A percentile compares a stretch with the other conserved stretches of the same genome.
phyloP scores from a whole-genome alignment of 2,113 vertebrate species.

The Corythornis cristatus region DNA sequence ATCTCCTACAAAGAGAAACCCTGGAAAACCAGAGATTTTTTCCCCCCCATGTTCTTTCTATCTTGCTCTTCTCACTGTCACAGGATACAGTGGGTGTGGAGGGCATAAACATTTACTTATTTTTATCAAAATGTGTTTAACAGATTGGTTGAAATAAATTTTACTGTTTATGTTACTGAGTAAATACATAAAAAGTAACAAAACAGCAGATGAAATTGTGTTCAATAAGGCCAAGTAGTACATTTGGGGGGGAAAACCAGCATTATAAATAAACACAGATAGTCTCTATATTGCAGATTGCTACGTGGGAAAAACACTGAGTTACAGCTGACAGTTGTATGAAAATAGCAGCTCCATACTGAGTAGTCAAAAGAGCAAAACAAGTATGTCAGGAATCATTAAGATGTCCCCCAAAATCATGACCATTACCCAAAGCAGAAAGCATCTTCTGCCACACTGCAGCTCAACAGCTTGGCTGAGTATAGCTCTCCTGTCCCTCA shows the following conservation, averaged over 20 bases:
- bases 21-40: background rate
- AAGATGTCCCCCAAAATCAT: background rate
- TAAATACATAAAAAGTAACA: background rate
- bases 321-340: background rate
- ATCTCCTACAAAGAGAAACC: background rate
- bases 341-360: background rate
- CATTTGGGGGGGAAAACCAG: background rate
- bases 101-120: background rate
- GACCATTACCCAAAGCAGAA: background rate
- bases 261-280: background rate
- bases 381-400: background rate
- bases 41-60: background rate
- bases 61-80: background rate
- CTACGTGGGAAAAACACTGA: background rate
- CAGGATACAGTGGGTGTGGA: background rate
- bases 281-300: background rate
- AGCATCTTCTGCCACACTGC: background rate
- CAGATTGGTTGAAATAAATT: background rate
- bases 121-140: background rate
- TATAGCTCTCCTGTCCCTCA: background rate
- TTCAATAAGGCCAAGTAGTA: background rate
- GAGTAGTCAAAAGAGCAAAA: constrained; percentile 37
- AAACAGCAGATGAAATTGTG: background rate
- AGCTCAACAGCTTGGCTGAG: background rate
- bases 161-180: background rate